Base-by-base conservation (phyloP, 2,888 invertebrate species). In the Baronia brevicornis region DNA sequence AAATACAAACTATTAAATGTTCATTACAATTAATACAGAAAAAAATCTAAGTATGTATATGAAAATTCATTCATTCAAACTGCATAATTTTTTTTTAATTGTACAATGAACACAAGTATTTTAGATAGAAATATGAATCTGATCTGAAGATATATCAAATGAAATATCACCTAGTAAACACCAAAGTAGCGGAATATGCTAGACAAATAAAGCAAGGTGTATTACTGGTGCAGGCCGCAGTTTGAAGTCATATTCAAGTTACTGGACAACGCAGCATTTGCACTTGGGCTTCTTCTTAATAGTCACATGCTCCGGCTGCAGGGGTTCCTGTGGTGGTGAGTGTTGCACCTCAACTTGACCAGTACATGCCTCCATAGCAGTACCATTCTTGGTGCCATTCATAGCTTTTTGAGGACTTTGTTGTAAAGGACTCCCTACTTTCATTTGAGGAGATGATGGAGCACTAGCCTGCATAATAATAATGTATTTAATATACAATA, bases 241-340 rank as follows among this genome's bases (percentile, higher is more conserved):
- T 3, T n/a, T 22, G 28, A 18, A n/a, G 33, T 7, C 28, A 31
- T 9, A 33, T 19, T 11, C 34, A 32, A 11, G 24, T 89, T 94
- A 95, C 90, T 95, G 95, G 73, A 95, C 88, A 71, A 93, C 93
- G 88, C 96, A 96, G 88, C 96, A 96, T 78, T 94, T 92, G 90
- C 95, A 95, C 87, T 95, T 95, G 80, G 93, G 94, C 86, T 95
- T 96, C 88, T 96, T 96, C 88, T 96, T 95, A 69, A 96, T 90
- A 68, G 93, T 92, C 64, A 96, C 94, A 77, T 93, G 95, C 77
- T 96, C 96, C 48, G 95, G 93, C 77, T 94, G 94, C 60, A 88
- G 88, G 28, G 91, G 91, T 65, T 92, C 91, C 55, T 91, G 91
- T 39, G 91, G 89, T 54, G 91, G 90, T 39, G 91, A 87, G 47